Evolutionary conservation across 64 coral and sea anemone species (phyloP).

Genomic region (Pocillopora verrucosa): DNA sequence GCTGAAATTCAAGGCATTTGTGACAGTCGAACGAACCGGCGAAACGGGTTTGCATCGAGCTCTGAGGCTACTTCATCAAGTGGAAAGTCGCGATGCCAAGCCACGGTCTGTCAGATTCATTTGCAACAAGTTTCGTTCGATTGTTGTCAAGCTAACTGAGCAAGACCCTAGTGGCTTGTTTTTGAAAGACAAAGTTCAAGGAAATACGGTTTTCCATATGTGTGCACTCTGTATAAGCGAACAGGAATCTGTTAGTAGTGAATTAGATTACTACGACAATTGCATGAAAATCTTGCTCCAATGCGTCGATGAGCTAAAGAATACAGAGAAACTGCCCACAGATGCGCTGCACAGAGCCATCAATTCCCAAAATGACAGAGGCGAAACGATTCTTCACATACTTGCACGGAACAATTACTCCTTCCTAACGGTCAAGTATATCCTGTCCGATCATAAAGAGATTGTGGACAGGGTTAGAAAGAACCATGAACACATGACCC

Average conservation of each 20-base stretch:
- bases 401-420: slow-evolving; percentile 35
- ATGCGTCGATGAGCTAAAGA: background rate
- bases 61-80: slow-evolving; percentile 21
- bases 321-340: background rate
- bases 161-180: slow-evolving; percentile 33
- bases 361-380: slow-evolving; percentile 7
- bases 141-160: slow-evolving; percentile 6
- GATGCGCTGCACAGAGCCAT: slow-evolving; percentile 2
- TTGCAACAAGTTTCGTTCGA: slow-evolving; percentile 16
- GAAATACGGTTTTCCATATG: slow-evolving; percentile 31
- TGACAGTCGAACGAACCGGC: slow-evolving; percentile 29
- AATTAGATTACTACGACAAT: slow-evolving; percentile 40
- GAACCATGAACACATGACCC: background rate
- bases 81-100: slow-evolving; percentile 20
- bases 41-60: slow-evolving; percentile 44
- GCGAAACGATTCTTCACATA: slow-evolving; percentile 26
- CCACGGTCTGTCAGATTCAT: slow-evolving; percentile 26
- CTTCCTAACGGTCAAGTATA: slow-evolving; percentile 14
- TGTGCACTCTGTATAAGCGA: slow-evolving; percentile 35
- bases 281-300: slow-evolving; percentile 42
- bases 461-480: slow-evolving; percentile 2
- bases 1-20: slow-evolving; percentile 48
- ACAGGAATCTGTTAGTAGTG: slow-evolving; percentile 2
- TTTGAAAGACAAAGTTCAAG: slow-evolving; percentile 33
- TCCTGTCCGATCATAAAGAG: slow-evolving; percentile 32